A percentile compares a stretch with the other conserved stretches of the same genome.
Evolutionary conservation across 2,113 vertebrate species (phyloP).

Genomic region (Paracyprichromis sp.): DNA sequence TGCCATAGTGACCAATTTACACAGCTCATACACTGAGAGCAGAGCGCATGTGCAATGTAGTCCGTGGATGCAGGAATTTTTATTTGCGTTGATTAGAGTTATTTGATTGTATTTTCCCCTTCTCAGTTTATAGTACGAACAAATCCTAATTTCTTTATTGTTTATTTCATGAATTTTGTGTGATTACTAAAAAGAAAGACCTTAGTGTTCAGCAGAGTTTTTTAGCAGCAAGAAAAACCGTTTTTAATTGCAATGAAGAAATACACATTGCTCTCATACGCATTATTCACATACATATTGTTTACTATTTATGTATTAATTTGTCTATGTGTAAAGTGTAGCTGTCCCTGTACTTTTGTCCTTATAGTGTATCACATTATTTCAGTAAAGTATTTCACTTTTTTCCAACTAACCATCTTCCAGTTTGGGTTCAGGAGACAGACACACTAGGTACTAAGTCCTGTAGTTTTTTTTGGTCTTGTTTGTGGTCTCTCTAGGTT

Average conservation of each 20-base stretch:
- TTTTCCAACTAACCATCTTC: background rate
- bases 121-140: background rate
- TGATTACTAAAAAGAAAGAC: background rate
- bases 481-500: background rate
- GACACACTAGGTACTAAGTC: background rate
- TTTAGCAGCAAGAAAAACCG: background rate
- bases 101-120: background rate
- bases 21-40: background rate
- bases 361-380: background rate
- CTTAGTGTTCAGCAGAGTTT: background rate
- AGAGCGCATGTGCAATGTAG: background rate
- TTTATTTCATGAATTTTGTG: background rate
- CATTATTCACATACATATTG: background rate
- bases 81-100: background rate
- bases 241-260: background rate
- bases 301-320: background rate
- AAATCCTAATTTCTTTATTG: background rate
- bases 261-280: background rate
- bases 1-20: conserved; percentile 29
- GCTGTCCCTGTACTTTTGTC: background rate
- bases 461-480: background rate
- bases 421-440: background rate
- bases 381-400: background rate
- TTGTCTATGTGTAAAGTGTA: background rate
- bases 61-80: background rate